Base-by-base conservation (phyloP, 1,140 invertebrate species). In the Bicyclus anynana region DNA sequence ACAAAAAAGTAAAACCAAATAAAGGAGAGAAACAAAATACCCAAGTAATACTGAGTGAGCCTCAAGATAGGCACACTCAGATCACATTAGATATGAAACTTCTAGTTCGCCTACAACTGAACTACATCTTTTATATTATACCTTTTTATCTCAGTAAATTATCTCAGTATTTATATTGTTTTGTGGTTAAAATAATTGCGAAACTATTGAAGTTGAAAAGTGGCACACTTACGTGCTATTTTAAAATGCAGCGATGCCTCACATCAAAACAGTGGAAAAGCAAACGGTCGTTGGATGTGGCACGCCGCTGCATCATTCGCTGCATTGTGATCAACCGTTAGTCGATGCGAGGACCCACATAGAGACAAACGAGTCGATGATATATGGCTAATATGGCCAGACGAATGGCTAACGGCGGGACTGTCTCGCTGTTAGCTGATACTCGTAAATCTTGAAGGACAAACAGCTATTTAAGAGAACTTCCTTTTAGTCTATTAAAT, bases 241-340 rank as follows among this genome's bases (percentile, higher is more conserved):
- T 51, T 51, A 35, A 40, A 40, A 40, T 40, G 37, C 42, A 44
- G 42, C 12, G 42, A 42, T 17, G 23, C 14, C 17, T 35, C 13
- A 17, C 37, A 53, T 57, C 55, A 60, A 52, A 53, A 55, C 52
- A 48, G 29, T 63, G 62, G 55, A 66, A 65, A 65, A 46, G 18
- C 54, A 44, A 40, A 26, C 27, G 20, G 55, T 46, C 49, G 64
- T 70, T n/a, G n/a, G 38, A 84, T 84, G 77, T 80, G 54, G 81
- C 64, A 77, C 78, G 69, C 35, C 65, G 57, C 73, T 77, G 75
- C 72, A 79, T 79, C 72, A 78, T 20, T 44, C 67, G 46, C 67
- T 65, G 72, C 69, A 81, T 84, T 85, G 79, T 85, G 72, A 61
- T 60, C 62, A 57, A 86, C 83, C 80, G 83, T 86, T 86, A 83